A percentile compares a stretch with the other conserved stretches of the same genome.
These are phyloP conservation scores for Sebastes fasciatus DNA, from an alignment of 2,113 vertebrate genomes.

Conservation along the genomic window DNA sequence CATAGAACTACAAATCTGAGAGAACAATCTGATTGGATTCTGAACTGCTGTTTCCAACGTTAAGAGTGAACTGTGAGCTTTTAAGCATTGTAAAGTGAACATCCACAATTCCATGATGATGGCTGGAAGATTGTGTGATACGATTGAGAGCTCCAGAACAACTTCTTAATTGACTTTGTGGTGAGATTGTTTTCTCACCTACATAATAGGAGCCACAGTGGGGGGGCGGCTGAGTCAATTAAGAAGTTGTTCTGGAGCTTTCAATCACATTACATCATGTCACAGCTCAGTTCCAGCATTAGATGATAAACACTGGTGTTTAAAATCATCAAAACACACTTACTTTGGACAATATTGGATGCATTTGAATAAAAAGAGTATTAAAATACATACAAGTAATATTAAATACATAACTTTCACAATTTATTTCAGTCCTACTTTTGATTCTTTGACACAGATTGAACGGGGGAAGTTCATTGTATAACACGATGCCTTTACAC, in stretches of 20 bases:
- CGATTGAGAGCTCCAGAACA: conserved; percentile 1
- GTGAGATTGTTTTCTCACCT: not conserved
- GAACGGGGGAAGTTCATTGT: not conserved
- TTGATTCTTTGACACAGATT: not conserved
- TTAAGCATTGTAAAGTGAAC: not conserved
- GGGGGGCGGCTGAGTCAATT: not conserved
- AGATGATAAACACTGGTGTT: not conserved
- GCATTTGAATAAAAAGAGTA: not conserved
- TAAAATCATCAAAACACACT: not conserved
- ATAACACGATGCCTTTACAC: not conserved
- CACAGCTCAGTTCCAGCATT: not conserved
- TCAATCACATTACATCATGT: not conserved
- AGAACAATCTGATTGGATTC: not conserved
- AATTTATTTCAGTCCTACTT: not conserved
- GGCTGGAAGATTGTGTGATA: not conserved
- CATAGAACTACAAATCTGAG: not conserved
- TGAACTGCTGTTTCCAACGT: not conserved
- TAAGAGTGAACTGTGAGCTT: not conserved
- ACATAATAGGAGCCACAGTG: not conserved
- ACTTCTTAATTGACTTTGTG: not conserved
- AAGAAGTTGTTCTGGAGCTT: not conserved
- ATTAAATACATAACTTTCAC: not conserved
- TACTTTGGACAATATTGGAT: not conserved
- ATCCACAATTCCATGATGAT: not conserved
- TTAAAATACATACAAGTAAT: not conserved